Conservation (phyloP, 2,888 invertebrate species). For the Acleris sparsana region DNA sequence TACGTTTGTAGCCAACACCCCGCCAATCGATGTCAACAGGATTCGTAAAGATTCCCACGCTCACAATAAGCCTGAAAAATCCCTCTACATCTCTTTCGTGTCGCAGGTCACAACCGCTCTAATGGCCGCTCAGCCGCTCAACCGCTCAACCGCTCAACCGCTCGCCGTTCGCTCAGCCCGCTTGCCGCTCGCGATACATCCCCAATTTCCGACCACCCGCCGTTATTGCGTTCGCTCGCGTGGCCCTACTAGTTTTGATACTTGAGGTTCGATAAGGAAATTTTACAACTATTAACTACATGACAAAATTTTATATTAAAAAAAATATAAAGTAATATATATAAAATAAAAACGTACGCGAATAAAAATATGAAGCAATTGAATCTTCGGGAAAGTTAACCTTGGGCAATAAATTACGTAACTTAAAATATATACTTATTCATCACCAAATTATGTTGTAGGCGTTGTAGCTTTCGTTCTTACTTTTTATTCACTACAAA, state of each 20-base stretch:
- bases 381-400: too few relatives aligned
- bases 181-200: constrained; percentile 63
- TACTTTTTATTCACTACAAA: too few relatives aligned
- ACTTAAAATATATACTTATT: too few relatives aligned
- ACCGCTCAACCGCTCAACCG: constrained; percentile 42
- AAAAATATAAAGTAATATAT: too few relatives aligned
- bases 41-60: constrained; percentile 19
- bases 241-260: constrained; percentile 59
- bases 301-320: too few relatives aligned
- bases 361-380: too few relatives aligned
- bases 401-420: too few relatives aligned
- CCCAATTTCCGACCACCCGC: constrained; percentile 59
- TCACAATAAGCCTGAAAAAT: constrained; percentile 11
- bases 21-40: constrained; percentile 14
- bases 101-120: constrained; percentile 14
- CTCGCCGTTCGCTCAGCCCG: constrained; percentile 63
- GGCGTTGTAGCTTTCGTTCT: too few relatives aligned
- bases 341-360: too few relatives aligned
- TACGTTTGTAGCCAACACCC: not conserved
- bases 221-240: constrained; percentile 53
- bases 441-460: too few relatives aligned
- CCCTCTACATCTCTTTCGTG: constrained; percentile 13
- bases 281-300: not conserved
- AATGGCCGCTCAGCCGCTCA: constrained; percentile 41
- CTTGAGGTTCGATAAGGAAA: constrained; percentile 37